phyloP scores from a whole-genome alignment of 2,888 invertebrate species.

The Tethea ocularis region DNA sequence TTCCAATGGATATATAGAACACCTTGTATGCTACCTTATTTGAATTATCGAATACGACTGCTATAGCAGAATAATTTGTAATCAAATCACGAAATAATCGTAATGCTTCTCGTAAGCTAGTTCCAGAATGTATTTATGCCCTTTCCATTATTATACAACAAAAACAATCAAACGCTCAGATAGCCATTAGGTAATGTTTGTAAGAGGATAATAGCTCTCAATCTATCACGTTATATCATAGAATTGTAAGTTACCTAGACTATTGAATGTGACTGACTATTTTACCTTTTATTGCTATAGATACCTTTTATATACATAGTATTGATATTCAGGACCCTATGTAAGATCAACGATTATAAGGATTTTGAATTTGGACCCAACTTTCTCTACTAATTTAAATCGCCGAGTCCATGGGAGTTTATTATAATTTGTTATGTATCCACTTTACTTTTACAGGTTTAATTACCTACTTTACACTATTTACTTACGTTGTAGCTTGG shows the following conservation, averaged over 20 bases:
- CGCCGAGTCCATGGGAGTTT: neutral
- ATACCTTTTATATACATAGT: no score
- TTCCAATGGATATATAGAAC: no score
- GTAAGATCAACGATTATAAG: no score
- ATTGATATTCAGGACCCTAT: no score
- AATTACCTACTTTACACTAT: neutral
- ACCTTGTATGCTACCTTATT: no score
- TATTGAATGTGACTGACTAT: neutral
- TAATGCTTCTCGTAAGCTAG: neutral
- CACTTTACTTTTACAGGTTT: neutral
- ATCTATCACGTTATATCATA: conserved; percentile 23
- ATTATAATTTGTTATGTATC: neutral
- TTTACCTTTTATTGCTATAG: neutral
- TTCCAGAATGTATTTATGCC: conserved; percentile 9
- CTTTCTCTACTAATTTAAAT: conserved; percentile 9
- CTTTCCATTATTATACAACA: conserved; percentile 39
- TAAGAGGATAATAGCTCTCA: conserved; percentile 25
- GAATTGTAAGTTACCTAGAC: neutral
- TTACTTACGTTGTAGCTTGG: no score
- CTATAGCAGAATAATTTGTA: neutral
- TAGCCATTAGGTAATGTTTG: conserved; percentile 25
- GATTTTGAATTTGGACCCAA: no score
- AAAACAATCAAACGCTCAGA: conserved; percentile 20
- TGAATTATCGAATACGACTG: neutral
- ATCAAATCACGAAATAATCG: neutral